Evolutionary conservation across 2,888 invertebrate species (phyloP).

Genomic region (Metalampra italica): DNA sequence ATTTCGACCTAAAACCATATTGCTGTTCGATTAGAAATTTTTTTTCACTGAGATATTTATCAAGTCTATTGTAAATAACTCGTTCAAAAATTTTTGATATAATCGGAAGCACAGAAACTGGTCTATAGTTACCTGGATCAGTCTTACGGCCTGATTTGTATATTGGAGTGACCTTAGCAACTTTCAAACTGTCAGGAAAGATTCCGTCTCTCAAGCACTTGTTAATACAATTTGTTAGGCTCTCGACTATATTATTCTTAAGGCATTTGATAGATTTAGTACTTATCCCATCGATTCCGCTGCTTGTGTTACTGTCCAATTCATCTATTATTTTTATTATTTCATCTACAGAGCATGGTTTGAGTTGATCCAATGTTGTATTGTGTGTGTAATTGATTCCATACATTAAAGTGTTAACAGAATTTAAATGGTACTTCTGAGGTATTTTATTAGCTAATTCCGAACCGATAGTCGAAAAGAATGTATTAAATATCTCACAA

Average conservation of each 20-base stretch:
- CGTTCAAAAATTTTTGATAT: conserved; percentile 6
- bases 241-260: neutral
- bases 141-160: neutral
- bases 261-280: neutral
- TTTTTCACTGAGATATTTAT: neutral
- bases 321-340: neutral
- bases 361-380: neutral
- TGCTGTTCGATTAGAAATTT: neutral
- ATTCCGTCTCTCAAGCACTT: neutral
- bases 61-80: neutral
- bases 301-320: neutral
- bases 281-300: neutral
- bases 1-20: conserved; percentile 9
- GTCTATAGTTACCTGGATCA: neutral
- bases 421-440: neutral
- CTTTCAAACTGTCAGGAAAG: neutral
- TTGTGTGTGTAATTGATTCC: too few relatives aligned
- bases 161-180: neutral
- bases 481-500: neutral
- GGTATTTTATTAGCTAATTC: neutral
- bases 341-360: neutral
- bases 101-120: conserved; percentile 4
- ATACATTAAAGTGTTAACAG: too few relatives aligned
- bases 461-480: neutral
- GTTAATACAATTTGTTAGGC: neutral